These are phyloP conservation scores for Enteromius radiatus DNA, from an alignment of 2,797 vertebrate genomes.

Conservation along the genomic window DNA sequence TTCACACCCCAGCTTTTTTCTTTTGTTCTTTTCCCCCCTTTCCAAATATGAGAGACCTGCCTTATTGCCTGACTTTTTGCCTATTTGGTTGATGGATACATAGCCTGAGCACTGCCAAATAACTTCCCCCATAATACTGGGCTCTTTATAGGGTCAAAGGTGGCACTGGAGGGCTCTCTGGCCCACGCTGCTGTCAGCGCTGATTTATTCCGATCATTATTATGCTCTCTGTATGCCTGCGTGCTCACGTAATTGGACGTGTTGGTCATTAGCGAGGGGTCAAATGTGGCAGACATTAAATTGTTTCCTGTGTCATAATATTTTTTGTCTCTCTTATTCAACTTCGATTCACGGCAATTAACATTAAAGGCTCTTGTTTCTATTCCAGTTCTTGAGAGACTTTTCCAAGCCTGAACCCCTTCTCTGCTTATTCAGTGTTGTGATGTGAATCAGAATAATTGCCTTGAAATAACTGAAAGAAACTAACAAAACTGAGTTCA, in stretches of 20 bases:
- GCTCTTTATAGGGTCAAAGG: slow-evolving; percentile 57
- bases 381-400: not conserved
- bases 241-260: slow-evolving; percentile 22
- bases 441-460: slow-evolving; percentile 17
- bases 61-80: slow-evolving; percentile 44
- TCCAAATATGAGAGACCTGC: slow-evolving; percentile 49
- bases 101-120: slow-evolving; percentile 50
- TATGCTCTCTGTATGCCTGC: slow-evolving; percentile 22
- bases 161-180: slow-evolving; percentile 50
- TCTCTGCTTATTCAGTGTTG: not conserved
- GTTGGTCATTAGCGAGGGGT: slow-evolving; percentile 48
- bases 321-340: slow-evolving; percentile 33
- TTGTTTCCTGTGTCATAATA: slow-evolving; percentile 48
- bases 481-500: not conserved
- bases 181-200: slow-evolving; percentile 37
- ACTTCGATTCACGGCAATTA: slow-evolving; percentile 15
- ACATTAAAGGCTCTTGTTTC: not conserved
- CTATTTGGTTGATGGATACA: slow-evolving; percentile 53
- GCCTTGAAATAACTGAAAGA: not conserved
- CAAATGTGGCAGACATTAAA: slow-evolving; percentile 42
- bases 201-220: slow-evolving; percentile 58
- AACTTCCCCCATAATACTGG: slow-evolving; percentile 48
- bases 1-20: slow-evolving; percentile 50
- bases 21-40: slow-evolving; percentile 42
- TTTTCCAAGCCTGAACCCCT: slow-evolving; percentile 22